Evolutionary conservation across 2,888 invertebrate genomes (phyloP), one percentile per base, ranked within the genome.

Genomic region (Hemistola chrysoprasaria): DNA sequence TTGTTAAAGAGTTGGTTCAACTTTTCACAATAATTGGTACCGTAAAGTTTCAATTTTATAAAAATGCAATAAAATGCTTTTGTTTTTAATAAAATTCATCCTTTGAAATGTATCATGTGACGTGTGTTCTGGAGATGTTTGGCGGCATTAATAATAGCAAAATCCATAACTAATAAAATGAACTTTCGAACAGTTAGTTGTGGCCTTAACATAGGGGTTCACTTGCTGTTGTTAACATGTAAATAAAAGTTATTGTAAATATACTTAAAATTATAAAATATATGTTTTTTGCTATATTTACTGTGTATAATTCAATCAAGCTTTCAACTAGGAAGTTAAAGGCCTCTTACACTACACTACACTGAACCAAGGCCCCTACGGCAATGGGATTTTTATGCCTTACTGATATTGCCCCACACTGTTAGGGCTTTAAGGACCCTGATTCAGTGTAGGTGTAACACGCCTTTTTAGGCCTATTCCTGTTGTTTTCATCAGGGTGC

Each of bases 191-290:
- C 86, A 85, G 86, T 79, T 60, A 59, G 71, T 69, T 75, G 78
- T 80, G 78, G 79, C 82, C 83, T 81, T 82, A 78, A 47, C 49
- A 35, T 21, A 50, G 74, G 58, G 68, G 69, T 72, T 73, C 81
- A 78, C 75, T 78, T 71, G 67, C 86, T 86, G 85, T 82, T 88
- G 86, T 88, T 86, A 78, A 87, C 85, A 86, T 87, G 87, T 87
- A 88, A 86, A 88, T 87, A 87, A 87, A 86, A 84, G 86, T 88
- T 87, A 85, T 88, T 87, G 86, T 87, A 88, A 83, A 86, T 85
- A 86, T 85, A 86, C 83, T n/a, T 82, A 77, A 83, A 82, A 82
- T 65, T 83, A 83, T 80, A 78, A 82, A 84, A 80, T 84, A 87
- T 86, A 85, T 86, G 87, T 88, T 88, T 86, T 86, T 87, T 86